Evolutionary conservation across 2,113 vertebrate species (phyloP).

Genomic region (Anhinga anhinga): DNA sequence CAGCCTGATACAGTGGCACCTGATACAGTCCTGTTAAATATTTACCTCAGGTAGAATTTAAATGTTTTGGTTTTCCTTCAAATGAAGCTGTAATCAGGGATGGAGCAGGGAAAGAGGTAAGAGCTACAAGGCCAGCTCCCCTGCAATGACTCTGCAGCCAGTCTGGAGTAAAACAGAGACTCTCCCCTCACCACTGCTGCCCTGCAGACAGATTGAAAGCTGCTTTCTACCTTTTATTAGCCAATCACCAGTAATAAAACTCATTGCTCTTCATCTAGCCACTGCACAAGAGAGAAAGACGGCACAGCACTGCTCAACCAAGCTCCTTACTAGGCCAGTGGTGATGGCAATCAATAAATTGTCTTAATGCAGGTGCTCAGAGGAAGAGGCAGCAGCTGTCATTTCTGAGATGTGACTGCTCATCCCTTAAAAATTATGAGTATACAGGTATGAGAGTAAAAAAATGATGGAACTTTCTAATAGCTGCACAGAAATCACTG

Average conservation of each 20-base stretch:
- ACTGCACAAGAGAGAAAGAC: background rate
- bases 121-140: background rate
- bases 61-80: background rate
- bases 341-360: rapidly evolving
- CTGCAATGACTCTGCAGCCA: background rate
- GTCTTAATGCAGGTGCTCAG: background rate
- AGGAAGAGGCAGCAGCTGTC: background rate
- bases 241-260: background rate
- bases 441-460: background rate
- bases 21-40: background rate
- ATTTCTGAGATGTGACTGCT: background rate
- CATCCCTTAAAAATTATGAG: background rate
- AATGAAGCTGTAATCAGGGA: background rate
- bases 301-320: background rate
- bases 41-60: background rate
- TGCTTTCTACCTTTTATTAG: background rate
- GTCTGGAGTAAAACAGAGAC: background rate
- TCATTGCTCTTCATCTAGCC: background rate
- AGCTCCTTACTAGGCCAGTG: background rate
- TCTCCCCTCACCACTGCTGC: too few relatives aligned
- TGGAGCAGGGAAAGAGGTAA: background rate
- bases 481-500: background rate
- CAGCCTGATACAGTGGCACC: background rate
- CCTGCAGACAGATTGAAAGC: background rate
- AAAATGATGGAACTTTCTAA: background rate